A percentile compares a stretch with the other conserved stretches of the same genome.
Evolutionary conservation across 2,797 vertebrate species (phyloP).

Genomic region (Carcharodon carcharias): DNA sequence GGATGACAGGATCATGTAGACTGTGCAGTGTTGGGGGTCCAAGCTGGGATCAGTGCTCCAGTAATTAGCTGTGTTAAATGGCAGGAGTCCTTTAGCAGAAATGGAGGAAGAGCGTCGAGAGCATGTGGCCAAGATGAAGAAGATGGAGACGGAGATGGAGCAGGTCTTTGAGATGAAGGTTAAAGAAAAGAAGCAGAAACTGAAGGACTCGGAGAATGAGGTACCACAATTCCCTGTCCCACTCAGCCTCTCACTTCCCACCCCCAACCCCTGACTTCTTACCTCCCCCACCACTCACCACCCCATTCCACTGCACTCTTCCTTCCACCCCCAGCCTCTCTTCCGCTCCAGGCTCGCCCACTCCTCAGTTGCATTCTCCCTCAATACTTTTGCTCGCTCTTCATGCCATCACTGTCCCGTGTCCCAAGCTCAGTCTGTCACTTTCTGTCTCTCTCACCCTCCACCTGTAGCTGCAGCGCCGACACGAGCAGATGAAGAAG

Average conservation of each 20-base stretch:
- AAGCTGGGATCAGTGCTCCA: not conserved
- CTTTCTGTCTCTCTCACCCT: not conserved
- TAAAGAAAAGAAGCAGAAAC: conserved; percentile 70
- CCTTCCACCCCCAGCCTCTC: not conserved
- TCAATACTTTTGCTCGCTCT: too few species aligned
- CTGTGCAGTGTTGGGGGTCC: not conserved
- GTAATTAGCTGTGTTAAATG: not conserved
- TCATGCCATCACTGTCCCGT: not conserved
- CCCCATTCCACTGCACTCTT: not conserved
- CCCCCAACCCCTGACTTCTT: not conserved
- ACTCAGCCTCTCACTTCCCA: too few species aligned
- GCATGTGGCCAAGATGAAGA: conserved; percentile 70
- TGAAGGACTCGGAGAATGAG: conserved; percentile 70
- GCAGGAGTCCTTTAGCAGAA: conserved; percentile 66
- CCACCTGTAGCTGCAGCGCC: conserved; percentile 56
- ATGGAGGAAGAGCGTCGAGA: conserved; percentile 70
- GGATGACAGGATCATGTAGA: not conserved
- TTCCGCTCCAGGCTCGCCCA: too few species aligned
- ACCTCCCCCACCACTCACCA: too few species aligned
- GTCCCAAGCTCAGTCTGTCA: not conserved
- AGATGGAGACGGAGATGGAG: conserved; percentile 72
- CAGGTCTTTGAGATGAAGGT: conserved; percentile 74
- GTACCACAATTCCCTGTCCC: conserved; percentile 43
- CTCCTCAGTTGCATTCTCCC: not conserved
- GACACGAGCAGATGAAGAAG: conserved; percentile 68